Conservation (phyloP, 2,797 vertebrate species). For the Prunella strophiata region DNA sequence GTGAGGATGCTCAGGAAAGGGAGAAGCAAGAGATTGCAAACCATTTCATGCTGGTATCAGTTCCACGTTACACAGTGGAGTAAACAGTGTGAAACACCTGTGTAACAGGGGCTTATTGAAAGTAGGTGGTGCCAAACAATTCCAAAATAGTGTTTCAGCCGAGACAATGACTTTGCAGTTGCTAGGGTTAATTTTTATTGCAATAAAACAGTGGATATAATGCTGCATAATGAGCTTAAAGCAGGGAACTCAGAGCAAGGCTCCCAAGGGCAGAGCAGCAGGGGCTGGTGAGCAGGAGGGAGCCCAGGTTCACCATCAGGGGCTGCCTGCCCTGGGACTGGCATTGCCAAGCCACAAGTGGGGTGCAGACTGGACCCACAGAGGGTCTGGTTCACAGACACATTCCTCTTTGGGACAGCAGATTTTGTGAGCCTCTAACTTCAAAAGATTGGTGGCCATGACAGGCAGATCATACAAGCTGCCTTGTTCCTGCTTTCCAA, state of each 20-base stretch:
- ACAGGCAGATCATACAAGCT: not conserved
- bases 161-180: not conserved
- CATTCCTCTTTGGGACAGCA: not conserved
- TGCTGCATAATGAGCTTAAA: not conserved
- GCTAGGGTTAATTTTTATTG: not conserved
- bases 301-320: not conserved
- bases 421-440: not conserved
- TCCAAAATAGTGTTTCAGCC: not conserved
- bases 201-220: not conserved
- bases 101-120: not conserved
- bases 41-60: not conserved
- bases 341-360: not conserved
- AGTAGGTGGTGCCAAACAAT: not conserved
- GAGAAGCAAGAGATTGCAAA: not conserved
- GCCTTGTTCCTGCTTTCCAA: not conserved
- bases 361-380: not conserved
- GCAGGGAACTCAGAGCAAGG: not conserved
- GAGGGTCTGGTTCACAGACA: not conserved
- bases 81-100: not conserved
- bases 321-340: not conserved
- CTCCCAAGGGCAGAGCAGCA: not conserved
- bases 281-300: not conserved
- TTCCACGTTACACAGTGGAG: not conserved
- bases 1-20: not conserved
- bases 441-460: not conserved